Conservation (phyloP, 2,888 invertebrate genomes). For the Drosophila trichaetosa region DNA sequence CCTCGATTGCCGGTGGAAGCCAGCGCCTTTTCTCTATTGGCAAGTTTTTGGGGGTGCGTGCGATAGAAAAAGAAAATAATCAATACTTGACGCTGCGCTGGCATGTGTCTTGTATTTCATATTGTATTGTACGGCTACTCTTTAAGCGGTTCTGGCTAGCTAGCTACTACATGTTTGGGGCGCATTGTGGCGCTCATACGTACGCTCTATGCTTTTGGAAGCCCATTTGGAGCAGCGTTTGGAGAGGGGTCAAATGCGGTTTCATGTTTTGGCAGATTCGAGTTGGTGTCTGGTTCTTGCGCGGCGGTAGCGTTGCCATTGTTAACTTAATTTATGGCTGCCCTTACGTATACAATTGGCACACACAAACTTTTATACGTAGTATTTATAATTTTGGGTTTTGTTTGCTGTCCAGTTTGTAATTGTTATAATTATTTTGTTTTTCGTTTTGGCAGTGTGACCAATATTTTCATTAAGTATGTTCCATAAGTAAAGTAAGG, state of each 20-base stretch:
- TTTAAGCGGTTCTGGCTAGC: neutral
- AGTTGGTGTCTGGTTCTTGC: conserved; percentile 90
- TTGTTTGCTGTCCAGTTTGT: conserved; percentile 8
- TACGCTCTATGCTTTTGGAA: conserved; percentile 95
- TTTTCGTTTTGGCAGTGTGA: conserved; percentile 54
- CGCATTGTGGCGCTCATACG: conserved; percentile 84
- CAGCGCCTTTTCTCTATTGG: conserved; percentile 92
- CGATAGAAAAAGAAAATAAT: conserved; percentile 56
- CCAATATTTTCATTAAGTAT: conserved; percentile 21
- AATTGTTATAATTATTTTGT: conserved; percentile 42
- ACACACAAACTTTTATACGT: neutral
- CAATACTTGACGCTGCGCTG: conserved; percentile 47
- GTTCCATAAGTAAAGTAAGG: neutral
- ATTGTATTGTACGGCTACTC: neutral
- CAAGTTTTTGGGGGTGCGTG: conserved; percentile 8
- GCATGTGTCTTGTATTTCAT: neutral
- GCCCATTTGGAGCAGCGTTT: conserved; percentile 94
- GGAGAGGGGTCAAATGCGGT: conserved; percentile 91
- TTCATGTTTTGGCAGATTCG: conserved; percentile 87
- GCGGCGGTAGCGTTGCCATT: conserved; percentile 92
- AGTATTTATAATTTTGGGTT: neutral
- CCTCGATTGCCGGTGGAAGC: conserved; percentile 95
- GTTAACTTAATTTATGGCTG: conserved; percentile 51
- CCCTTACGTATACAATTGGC: conserved; percentile 1
- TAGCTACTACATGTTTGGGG: neutral